Base-by-base conservation (phyloP, 2,888 invertebrate species). In the Parascotia fuliginaria region DNA sequence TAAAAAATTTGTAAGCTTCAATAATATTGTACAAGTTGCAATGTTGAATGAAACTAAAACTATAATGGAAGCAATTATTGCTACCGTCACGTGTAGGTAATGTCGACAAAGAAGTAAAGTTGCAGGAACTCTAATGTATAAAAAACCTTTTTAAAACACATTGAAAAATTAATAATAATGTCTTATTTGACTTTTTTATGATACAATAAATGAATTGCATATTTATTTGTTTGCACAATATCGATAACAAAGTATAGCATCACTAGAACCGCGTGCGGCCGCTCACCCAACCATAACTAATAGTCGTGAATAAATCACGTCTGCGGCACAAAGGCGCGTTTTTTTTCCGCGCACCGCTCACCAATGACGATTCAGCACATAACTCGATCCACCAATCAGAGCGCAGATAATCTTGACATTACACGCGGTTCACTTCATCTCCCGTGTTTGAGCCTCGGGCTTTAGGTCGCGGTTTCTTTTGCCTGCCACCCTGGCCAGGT, bases 261-360 rank as follows among this genome's bases (percentile, higher is more conserved):
- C 87, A 51, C 83, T 85, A 79, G 2, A 42, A 52, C 62, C 55
- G 47, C 55, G 58, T 65, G 73, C 74, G 63, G 55, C 72, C 78
- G 85, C 75, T 78, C 89, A 83, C 73, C 83, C 85, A 79, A 87
- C 86, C 91, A 81, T 89, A 85, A 90, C 90, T 91, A 91, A 91
- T 89, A 89, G 89, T 87, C 82, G 86, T 82, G 91, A 88, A 88
- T 85, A 85, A 87, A 85, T 86, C 85, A 82, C 78, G 74, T 77
- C 76, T 77, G 80, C 80, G 73, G 78, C 86, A 87, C 85, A 89
- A 88, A 85, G 83, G 77, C 72, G 69, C 65, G 65, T 83, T 85
- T 87, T 31, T 89, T 87, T 86, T 77, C 67, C 77, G 68, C 69
- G 59, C 64, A 55, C 61, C 62, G 70, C 64, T 77, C 79, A 81